phyloP scores from a whole-genome alignment of 2,888 invertebrate species.

The Cephalotes varians region DNA sequence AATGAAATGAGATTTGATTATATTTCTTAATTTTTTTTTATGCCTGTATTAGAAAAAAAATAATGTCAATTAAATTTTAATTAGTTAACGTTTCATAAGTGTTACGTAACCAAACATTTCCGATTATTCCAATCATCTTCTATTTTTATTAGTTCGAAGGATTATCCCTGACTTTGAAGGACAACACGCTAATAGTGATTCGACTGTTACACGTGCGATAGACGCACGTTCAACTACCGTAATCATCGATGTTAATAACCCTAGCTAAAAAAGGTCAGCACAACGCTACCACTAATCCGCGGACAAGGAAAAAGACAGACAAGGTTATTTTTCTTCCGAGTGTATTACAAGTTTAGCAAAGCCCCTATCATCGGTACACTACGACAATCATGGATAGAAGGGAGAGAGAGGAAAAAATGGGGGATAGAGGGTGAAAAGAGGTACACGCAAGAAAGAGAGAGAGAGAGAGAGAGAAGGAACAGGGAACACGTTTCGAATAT shows the following conservation, averaged over 20 bases:
- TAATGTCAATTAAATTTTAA: not conserved
- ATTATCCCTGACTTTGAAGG: not conserved
- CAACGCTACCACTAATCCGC: conserved; percentile 21
- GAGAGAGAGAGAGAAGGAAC: conserved; percentile 23
- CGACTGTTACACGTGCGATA: not conserved
- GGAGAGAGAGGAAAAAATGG: conserved; percentile 9
- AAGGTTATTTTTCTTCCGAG: conserved; percentile 66
- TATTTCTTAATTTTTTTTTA: not conserved
- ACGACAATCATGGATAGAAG: conserved; percentile 16
- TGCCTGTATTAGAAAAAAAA: not conserved
- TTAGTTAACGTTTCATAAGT: not conserved
- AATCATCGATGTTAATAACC: conserved; percentile 35
- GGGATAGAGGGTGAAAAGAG: not conserved
- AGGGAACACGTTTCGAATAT: conserved; percentile 71
- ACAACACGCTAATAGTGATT: not conserved
- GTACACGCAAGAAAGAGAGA: not conserved
- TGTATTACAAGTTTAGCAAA: conserved; percentile 76
- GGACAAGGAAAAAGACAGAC: conserved; percentile 29
- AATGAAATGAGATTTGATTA: not conserved
- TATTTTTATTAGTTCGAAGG: not conserved
- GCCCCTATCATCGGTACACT: conserved; percentile 58
- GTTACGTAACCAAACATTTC: not conserved
- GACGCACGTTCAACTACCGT: not conserved
- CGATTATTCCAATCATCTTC: not conserved
- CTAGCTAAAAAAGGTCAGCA: conserved; percentile 12